Evolutionary conservation across 1,140 invertebrate genomes (phyloP).

Genomic region (Drosophila kepulauana): DNA sequence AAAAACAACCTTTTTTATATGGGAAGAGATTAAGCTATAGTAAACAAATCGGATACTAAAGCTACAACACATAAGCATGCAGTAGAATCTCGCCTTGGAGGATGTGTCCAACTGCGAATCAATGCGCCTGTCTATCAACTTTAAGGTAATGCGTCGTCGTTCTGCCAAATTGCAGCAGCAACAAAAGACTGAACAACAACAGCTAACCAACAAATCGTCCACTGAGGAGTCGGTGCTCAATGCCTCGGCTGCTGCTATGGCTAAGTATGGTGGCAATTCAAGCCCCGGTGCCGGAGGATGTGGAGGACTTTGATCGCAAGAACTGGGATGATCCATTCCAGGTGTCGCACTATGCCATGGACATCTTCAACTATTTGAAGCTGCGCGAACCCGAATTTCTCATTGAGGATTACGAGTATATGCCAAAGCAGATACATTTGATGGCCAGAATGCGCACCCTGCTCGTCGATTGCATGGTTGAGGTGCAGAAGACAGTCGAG

Average conservation of each 20-base stretch:
- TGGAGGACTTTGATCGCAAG: slow-evolving; percentile 95
- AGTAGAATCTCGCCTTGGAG: slow-evolving; percentile 87
- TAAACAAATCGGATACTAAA: too few relatives aligned
- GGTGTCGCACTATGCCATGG: slow-evolving; percentile 95
- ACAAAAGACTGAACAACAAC: slow-evolving; percentile 80
- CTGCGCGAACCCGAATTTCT: slow-evolving; percentile 90
- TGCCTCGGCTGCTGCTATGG: slow-evolving; percentile 48
- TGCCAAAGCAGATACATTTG: slow-evolving; percentile 90
- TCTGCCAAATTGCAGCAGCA: slow-evolving; percentile 78
- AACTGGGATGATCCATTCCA: slow-evolving; percentile 93
- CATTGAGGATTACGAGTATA: slow-evolving; percentile 94
- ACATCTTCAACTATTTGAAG: slow-evolving; percentile 98
- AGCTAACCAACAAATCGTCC: slow-evolving; percentile 33
- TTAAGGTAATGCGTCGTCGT: slow-evolving; percentile 76
- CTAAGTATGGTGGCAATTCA: slow-evolving; percentile 47
- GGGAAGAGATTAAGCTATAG: too few relatives aligned
- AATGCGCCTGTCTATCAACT: slow-evolving; percentile 75
- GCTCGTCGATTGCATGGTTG: slow-evolving; percentile 99
- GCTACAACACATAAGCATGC: too few relatives aligned
- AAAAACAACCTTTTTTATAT: too few relatives aligned
- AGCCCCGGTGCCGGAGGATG: slow-evolving; percentile 86
- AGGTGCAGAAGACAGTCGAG: slow-evolving; percentile 98
- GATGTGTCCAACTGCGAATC: slow-evolving; percentile 86
- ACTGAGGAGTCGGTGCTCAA: slow-evolving; percentile 51
- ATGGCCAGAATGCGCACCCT: slow-evolving; percentile 95